A percentile compares a stretch with the other conserved stretches of the same genome.
Conservation (phyloP, 1,140 invertebrate genomes). For the Lineus longissimus region DNA sequence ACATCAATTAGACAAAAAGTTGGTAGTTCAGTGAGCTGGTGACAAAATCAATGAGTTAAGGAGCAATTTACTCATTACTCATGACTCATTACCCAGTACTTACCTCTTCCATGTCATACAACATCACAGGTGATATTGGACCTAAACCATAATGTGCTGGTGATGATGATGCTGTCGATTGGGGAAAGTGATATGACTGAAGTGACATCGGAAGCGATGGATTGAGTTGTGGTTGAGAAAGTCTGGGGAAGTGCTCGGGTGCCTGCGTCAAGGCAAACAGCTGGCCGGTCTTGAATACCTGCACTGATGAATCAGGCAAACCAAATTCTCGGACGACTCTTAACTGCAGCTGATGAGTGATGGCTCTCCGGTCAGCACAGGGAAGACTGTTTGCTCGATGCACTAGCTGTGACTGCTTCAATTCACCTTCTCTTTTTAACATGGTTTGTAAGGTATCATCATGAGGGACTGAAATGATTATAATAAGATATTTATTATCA, state of each 20-base stretch:
- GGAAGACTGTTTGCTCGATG: conserved; percentile 72
- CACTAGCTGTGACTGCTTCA: conserved; percentile 73
- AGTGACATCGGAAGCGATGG: neutral
- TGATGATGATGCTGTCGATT: conserved; percentile 11
- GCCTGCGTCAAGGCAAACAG: neutral
- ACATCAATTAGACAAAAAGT: too few relatives aligned
- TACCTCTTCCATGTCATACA: conserved; percentile 27
- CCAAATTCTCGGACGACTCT: conserved; percentile 90
- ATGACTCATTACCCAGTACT: too few relatives aligned
- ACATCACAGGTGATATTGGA: conserved; percentile 12
- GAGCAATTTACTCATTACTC: too few relatives aligned
- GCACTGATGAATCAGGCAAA: conserved; percentile 83
- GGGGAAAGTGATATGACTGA: conserved; percentile 14
- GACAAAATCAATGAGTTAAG: too few relatives aligned
- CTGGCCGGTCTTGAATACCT: conserved; percentile 65
- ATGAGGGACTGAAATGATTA: conserved; percentile 71
- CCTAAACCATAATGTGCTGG: conserved; percentile 16
- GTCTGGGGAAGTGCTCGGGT: neutral
- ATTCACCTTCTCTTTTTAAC: conserved; percentile 79
- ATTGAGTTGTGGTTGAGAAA: neutral
- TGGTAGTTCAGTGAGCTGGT: too few relatives aligned
- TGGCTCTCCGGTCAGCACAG: conserved; percentile 70
- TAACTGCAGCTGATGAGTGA: conserved; percentile 74
- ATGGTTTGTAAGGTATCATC: conserved; percentile 69
- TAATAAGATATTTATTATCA: conserved; percentile 21